Base-by-base conservation (phyloP, 2,888 invertebrate genomes). In the Acrocyrtus sp. region DNA sequence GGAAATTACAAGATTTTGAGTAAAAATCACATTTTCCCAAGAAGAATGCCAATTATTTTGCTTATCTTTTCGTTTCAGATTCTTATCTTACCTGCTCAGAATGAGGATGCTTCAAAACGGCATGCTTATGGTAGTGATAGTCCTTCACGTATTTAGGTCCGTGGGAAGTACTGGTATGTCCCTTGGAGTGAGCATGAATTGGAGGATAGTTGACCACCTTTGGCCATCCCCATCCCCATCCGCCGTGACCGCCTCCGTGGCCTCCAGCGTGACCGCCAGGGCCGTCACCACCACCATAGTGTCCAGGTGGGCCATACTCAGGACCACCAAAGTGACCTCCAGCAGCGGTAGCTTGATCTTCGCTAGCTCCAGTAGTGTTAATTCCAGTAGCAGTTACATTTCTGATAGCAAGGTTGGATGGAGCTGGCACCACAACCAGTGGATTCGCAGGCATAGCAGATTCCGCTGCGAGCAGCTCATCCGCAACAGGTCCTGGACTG, bases 201-300 rank as follows among this genome's bases (percentile, higher is more conserved):
- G 75, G 75, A 22, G 75, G 75, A 27, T 75, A 75, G 53, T 75
- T 75, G 19, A 72, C 67, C n/a, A 61, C 62, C 63, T 75, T 75
- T 51, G 61, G 62, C 72, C 67, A 72, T 50, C 72, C 75, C 66
- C 75, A 66, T 1, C 74, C 62, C 26, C 45, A 29, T 5, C 69
- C 51, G 1, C 61, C 47, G 2, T 39, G 27, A 21, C 54, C 53
- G 12, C 27, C 21, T 22, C 56, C 53, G 27, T 29, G 17, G n/a
- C 68, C 63, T 12, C 62, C 48, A 22, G 45, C 62, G 10, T 45
- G 51, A 34, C 26, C 34, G 2, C 57, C 56, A n/a, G 21, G 45
- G 10, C 34, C 57, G 15, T n/a, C 1, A 10, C 41, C 26, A 3
- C 48, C 61, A 24, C 54, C 22, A 19, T 21, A 48, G 22, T 17